These are phyloP conservation scores for Trichonephila clavata DNA, from an alignment of 1,140 invertebrate species.

Conservation along the genomic window DNA sequence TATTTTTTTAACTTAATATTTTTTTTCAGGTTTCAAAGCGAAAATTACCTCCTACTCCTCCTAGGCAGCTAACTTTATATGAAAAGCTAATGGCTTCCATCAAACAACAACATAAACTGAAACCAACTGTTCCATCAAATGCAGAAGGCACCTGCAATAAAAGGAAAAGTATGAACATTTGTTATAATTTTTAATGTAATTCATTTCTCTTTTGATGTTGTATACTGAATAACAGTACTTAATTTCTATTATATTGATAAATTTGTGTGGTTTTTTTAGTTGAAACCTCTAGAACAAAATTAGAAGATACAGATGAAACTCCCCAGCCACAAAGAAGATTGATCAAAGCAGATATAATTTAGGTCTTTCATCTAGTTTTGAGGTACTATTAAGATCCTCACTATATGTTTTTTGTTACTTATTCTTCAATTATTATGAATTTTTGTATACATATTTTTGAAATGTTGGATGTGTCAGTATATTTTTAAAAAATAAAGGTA, in stretches of 20 bases:
- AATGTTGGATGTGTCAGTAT: too few species aligned
- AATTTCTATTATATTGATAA: too few species aligned
- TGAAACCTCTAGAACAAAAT: slow-evolving; percentile 80
- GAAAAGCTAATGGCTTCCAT: slow-evolving; percentile 95
- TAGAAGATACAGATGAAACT: slow-evolving; percentile 79
- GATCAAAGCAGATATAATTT: slow-evolving; percentile 82
- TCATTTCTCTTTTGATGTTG: neutral
- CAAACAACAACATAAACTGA: slow-evolving; percentile 85
- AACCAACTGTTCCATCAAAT: slow-evolving; percentile 74
- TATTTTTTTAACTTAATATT: slow-evolving; percentile 20
- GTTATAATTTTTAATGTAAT: neutral
- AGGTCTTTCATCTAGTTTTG: slow-evolving; percentile 77
- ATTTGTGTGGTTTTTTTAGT: slow-evolving; percentile 78
- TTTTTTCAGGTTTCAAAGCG: slow-evolving; percentile 89
- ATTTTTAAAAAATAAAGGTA: too few species aligned
- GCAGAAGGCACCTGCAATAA: slow-evolving; percentile 17
- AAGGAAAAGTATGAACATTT: slow-evolving; percentile 55
- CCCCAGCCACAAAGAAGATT: slow-evolving; percentile 81
- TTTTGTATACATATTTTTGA: too few species aligned
- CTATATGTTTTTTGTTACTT: too few species aligned
- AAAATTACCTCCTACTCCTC: slow-evolving; percentile 87
- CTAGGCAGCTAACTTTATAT: slow-evolving; percentile 87
- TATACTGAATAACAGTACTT: neutral
- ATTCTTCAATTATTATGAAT: too few species aligned
- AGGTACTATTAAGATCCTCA: slow-evolving; percentile 33